A percentile compares a stretch with the other conserved stretches of the same genome.
Evolutionary conservation across 2,797 vertebrate genomes (phyloP).

Genomic region (Coreius guichenoti): DNA sequence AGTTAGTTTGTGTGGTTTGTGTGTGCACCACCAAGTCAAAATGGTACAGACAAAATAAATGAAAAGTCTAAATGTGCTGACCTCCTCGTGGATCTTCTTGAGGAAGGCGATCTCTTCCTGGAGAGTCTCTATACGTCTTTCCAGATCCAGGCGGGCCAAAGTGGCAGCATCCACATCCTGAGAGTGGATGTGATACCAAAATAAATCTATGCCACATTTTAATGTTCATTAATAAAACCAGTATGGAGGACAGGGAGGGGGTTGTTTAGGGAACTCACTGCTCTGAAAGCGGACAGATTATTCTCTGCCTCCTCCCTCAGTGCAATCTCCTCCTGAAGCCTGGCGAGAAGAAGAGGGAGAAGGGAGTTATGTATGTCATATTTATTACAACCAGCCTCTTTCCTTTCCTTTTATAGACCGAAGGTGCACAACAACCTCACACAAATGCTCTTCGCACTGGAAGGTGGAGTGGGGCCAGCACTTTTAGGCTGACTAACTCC

Average conservation of each 20-base stretch:
- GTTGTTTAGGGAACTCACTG: slow-evolving; percentile 76
- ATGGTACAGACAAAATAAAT: neutral
- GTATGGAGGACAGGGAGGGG: too few species aligned
- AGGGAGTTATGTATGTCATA: slow-evolving; percentile 23
- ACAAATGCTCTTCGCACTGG: slow-evolving; percentile 7
- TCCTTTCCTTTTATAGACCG: slow-evolving; percentile 75
- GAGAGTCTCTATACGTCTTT: slow-evolving; percentile 92
- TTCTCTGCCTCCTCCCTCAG: slow-evolving; percentile 93
- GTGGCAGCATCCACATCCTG: slow-evolving; percentile 95
- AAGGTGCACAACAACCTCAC: slow-evolving; percentile 1
- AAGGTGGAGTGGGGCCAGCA: slow-evolving; percentile 20
- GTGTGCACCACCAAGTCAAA: neutral
- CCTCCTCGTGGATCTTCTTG: slow-evolving; percentile 96
- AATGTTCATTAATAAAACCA: neutral
- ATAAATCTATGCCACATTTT: slow-evolving; percentile 2
- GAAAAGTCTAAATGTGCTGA: slow-evolving; percentile 56
- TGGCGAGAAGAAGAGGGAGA: slow-evolving; percentile 61
- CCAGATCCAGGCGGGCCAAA: slow-evolving; percentile 90
- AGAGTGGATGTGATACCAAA: neutral
- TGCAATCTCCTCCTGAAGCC: slow-evolving; percentile 92
- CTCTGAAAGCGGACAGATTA: slow-evolving; percentile 91
- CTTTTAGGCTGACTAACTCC: slow-evolving; percentile 36
- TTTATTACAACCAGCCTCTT: slow-evolving; percentile 47
- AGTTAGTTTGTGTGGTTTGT: neutral
- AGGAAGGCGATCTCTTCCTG: slow-evolving; percentile 96